These are phyloP conservation scores for Ceyx cyanopectus DNA, from an alignment of 2,113 vertebrate species.

Conservation along the genomic window DNA sequence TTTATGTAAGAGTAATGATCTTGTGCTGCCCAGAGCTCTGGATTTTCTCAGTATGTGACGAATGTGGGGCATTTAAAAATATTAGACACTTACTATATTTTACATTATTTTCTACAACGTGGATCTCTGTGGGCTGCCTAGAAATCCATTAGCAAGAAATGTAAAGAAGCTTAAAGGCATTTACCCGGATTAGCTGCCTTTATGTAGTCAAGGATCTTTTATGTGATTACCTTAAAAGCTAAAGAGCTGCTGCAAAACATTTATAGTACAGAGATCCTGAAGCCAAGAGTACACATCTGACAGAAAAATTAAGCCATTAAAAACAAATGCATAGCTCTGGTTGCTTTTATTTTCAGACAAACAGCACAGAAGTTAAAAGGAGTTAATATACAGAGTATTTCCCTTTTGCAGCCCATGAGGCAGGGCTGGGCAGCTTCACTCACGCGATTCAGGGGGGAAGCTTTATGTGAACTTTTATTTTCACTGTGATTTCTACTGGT, in stretches of 20 bases:
- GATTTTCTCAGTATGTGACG: conserved; percentile 4
- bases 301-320: not conserved
- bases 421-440: not conserved
- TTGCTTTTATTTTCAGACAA: conserved; percentile 19
- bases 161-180: conserved; percentile 58
- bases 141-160: conserved; percentile 59
- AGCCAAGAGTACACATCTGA: not conserved
- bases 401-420: not conserved
- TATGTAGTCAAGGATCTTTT: conserved; percentile 54
- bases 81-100: conserved; percentile 26
- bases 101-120: not conserved
- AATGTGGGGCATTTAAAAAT: conserved; percentile 33
- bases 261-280: not conserved
- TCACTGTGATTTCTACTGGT: not conserved
- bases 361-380: not conserved
- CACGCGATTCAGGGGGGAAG: not conserved
- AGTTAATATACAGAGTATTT: not conserved
- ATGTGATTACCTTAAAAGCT: conserved; percentile 68
- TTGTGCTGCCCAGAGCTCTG: not conserved
- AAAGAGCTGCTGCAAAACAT: conserved; percentile 46
- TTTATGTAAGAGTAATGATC: not conserved
- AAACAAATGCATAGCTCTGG: not conserved
- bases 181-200: conserved; percentile 51
- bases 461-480: not conserved
- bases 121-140: conserved; percentile 36